Evolutionary conservation across 2,888 invertebrate genomes (phyloP).

Genomic region (Tribolium freemani): DNA sequence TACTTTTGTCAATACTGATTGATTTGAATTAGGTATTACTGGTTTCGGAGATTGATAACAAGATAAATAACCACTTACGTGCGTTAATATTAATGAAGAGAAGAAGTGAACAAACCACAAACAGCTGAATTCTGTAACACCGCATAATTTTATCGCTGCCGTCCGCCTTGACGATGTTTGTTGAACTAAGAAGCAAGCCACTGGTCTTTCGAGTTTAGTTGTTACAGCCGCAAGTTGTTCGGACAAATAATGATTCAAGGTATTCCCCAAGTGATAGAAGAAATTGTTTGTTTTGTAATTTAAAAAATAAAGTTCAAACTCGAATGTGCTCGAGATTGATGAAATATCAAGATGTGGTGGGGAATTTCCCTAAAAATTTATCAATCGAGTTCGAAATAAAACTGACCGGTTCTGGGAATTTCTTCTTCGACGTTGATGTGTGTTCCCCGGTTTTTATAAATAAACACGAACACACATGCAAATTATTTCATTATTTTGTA

Average conservation of each 20-base stretch:
- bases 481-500: too few species aligned
- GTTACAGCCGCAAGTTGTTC: conserved; percentile 9
- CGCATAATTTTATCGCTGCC: conserved; percentile 36
- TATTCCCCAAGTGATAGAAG: conserved; percentile 36
- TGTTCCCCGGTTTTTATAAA: conserved; percentile 50
- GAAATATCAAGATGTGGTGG: conserved; percentile 3
- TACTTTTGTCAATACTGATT: too few species aligned
- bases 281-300: not conserved
- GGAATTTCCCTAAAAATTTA: not conserved
- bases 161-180: conserved; percentile 43
- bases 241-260: conserved; percentile 33
- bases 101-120: conserved; percentile 9
- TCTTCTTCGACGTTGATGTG: conserved; percentile 67
- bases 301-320: not conserved
- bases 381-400: not conserved
- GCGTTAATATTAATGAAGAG: not conserved
- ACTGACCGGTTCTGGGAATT: not conserved
- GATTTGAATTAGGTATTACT: too few species aligned
- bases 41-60: too few species aligned
- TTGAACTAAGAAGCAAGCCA: conserved; percentile 36
- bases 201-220: conserved; percentile 28
- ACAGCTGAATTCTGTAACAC: not conserved
- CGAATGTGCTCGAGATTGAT: conserved; percentile 4
- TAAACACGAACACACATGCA: too few species aligned
- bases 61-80: conserved; percentile 24